Evolutionary conservation across 92 coral and sea anemone species (phyloP), one percentile per base, ranked within the genome.

Genomic region (Parazoanthus darwini): DNA sequence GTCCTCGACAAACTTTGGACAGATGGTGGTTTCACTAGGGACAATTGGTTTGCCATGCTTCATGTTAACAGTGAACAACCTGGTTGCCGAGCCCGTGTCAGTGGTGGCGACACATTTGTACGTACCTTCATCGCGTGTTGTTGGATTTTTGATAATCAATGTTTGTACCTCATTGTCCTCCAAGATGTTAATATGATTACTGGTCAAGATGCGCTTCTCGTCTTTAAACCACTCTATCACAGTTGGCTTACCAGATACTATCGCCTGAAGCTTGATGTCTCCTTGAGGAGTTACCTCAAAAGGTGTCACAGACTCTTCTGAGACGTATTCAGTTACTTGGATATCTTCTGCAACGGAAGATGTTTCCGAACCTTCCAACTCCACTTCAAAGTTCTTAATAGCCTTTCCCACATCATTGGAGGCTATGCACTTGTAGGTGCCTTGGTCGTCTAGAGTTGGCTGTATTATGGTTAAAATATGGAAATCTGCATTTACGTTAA

Each of bases 221-320:
- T 91, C 90, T 82, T 91, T 91, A 56, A 91, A 91, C 93, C 93
- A 91, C 50, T 91, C 90, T 1, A 91, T 88, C 7, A 75, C 67
- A 37, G 93, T 88, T 7, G 85, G n/a, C 67, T 70, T 84, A 22
- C 50, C 87, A 29, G 79, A 70, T 50, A 84, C 79, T 6, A 84
- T 35, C 42, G 90, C 92, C 48, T 82, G 95, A 50, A 88, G 90
- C 80, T 86, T 93, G 68, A 85, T 89, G 78, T 82, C 93, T 59
- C 97, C 97, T 36, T 93, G 95, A 72, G 83, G 87, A n/a, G 94
- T 94, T 56, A 94, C 93, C 51, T 94, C 95, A 83, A 92, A 86
- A 5, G 94, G 94, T 26, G 94, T 81, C 29, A 82, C 71, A 59
- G 83, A 76, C 81, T 91, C 93, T 72, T 84, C 87, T 1, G 87